phyloP scores from a whole-genome alignment of 2,888 invertebrate genomes.

The Caenorhabditis wallacei region DNA sequence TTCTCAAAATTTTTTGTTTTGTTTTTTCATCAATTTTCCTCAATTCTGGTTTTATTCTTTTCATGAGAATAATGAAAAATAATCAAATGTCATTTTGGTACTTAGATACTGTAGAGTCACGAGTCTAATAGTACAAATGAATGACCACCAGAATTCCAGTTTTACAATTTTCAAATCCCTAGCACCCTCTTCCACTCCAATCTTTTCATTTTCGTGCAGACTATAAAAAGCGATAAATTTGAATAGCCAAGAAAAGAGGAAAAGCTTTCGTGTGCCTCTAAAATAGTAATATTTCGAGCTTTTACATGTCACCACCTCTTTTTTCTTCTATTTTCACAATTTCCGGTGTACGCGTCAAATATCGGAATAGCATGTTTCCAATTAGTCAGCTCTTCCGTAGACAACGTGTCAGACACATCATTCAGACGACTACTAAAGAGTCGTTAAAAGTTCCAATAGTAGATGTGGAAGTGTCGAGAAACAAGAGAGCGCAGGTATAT shows the following conservation, averaged over 20 bases:
- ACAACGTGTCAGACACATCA: conserved; percentile 30
- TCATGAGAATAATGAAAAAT: conserved; percentile 29
- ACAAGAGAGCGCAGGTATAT: conserved; percentile 31
- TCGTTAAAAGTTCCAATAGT: conserved; percentile 35
- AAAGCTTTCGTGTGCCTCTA: background rate
- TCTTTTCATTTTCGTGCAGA: background rate
- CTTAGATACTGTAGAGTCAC: conserved; percentile 6
- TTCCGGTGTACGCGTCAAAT: conserved; percentile 21
- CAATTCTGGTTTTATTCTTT: conserved; percentile 27
- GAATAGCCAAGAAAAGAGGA: conserved; percentile 12
- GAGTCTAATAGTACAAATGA: background rate
- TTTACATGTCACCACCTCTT: conserved; percentile 9
- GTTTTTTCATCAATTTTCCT: conserved; percentile 30
- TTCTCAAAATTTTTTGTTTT: conserved; percentile 49
- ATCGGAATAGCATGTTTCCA: conserved; percentile 42
- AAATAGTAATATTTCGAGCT: conserved; percentile 46
- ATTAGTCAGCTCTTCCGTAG: conserved; percentile 42
- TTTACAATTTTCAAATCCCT: conserved; percentile 17
- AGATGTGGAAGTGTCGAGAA: conserved; percentile 18
- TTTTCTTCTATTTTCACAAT: conserved; percentile 5
- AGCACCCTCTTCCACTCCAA: background rate
- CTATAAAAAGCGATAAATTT: conserved; percentile 30
- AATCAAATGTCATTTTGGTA: conserved; percentile 26
- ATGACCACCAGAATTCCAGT: conserved; percentile 17
- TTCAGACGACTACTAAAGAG: conserved; percentile 26